These are phyloP conservation scores for Bombylius major DNA, from an alignment of 2,888 invertebrate species.

Conservation along the genomic window DNA sequence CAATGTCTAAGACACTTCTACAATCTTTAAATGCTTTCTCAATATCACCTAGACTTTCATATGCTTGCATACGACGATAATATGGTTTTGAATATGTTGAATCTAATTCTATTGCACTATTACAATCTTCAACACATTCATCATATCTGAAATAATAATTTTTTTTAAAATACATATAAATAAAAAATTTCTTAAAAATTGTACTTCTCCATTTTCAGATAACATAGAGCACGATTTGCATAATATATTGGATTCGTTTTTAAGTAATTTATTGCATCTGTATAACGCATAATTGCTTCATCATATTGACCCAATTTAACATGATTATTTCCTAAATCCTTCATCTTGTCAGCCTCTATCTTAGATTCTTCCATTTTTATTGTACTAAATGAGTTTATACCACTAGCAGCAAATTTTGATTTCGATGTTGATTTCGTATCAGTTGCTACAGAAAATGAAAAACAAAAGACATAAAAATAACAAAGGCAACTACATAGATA, in stretches of 20 bases:
- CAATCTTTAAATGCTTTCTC: slow-evolving; percentile 62
- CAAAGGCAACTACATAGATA: no score
- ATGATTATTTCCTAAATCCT: slow-evolving; percentile 60
- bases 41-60: slow-evolving; percentile 57
- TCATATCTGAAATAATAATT: slow-evolving; percentile 22
- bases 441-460: no score
- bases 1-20: slow-evolving; percentile 53
- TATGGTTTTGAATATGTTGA: slow-evolving; percentile 72
- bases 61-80: slow-evolving; percentile 64
- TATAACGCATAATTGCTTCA: slow-evolving; percentile 77
- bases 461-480: no score
- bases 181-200: not conserved
- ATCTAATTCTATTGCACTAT: slow-evolving; percentile 64
- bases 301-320: slow-evolving; percentile 70
- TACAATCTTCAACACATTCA: slow-evolving; percentile 53
- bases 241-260: slow-evolving; percentile 66
- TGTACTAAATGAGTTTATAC: no score
- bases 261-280: slow-evolving; percentile 72
- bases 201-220: slow-evolving; percentile 66
- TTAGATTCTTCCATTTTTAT: not conserved
- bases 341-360: slow-evolving; percentile 25
- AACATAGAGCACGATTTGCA: slow-evolving; percentile 80
- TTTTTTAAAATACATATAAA: no score
- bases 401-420: no score
- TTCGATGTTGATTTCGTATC: no score